These are phyloP conservation scores for Eupeodes luniger DNA, from an alignment of 2,888 invertebrate species.

Conservation along the genomic window DNA sequence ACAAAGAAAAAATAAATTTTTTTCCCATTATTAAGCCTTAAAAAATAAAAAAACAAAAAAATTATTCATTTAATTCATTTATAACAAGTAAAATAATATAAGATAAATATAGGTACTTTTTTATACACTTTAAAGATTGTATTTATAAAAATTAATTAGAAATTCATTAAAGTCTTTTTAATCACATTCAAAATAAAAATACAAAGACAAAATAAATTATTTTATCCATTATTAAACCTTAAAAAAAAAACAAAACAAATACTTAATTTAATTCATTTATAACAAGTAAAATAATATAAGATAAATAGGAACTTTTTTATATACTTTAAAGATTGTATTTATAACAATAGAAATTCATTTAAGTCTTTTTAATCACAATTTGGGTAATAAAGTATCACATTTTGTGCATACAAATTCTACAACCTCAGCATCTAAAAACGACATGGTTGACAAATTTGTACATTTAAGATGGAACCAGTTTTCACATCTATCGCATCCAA, in stretches of 20 bases:
- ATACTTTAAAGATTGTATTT: not conserved
- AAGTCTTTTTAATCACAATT: not conserved
- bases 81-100: not conserved
- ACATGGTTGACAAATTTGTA: too few species aligned
- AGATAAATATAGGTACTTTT: conserved; percentile 4
- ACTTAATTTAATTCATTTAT: conserved; percentile 2
- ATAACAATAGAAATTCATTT: not conserved
- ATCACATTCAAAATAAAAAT: not conserved
- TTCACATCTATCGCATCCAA: not conserved
- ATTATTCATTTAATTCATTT: conserved; percentile 7
- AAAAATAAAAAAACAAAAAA: not conserved
- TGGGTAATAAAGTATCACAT: not conserved
- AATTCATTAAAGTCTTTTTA: not conserved
- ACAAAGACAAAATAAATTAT: not conserved
- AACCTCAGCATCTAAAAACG: not conserved
- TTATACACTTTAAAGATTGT: not conserved
- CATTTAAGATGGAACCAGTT: not conserved
- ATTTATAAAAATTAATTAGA: not conserved
- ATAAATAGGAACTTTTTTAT: conserved; percentile 3
- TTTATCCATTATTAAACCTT: not conserved
- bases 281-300: not conserved
- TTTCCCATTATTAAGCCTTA: not conserved
- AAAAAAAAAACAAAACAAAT: not conserved
- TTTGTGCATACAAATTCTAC: not conserved
- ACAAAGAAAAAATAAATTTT: not conserved